phyloP scores from a whole-genome alignment of 2,113 vertebrate species.

The Sterna hirundo region DNA sequence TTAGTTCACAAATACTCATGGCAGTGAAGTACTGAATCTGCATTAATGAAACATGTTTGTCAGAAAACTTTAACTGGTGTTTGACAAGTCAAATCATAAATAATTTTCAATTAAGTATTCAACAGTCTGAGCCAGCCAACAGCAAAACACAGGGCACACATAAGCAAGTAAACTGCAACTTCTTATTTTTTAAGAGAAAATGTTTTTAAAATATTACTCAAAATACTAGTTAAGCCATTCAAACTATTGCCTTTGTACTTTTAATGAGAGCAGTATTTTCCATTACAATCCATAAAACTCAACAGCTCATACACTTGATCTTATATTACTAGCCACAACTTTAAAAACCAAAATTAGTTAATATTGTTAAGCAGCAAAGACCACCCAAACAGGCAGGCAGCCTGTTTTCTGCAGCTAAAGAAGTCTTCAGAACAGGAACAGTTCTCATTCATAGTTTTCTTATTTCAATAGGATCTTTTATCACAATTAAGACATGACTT shows the following conservation, averaged over 20 bases:
- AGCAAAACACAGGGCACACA: neutral
- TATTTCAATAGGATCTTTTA: neutral
- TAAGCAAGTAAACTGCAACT: rapidly evolving
- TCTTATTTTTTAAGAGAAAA: neutral
- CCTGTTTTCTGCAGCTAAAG: neutral
- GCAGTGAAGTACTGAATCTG: neutral
- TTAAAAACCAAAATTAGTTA: neutral
- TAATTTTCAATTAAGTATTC: neutral
- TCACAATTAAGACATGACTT: neutral
- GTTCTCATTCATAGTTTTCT: neutral
- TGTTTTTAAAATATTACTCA: neutral
- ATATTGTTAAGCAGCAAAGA: neutral
- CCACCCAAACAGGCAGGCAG: neutral
- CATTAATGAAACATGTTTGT: neutral
- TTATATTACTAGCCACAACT: neutral
- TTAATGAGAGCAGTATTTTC: neutral
- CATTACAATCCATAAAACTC: neutral
- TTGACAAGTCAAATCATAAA: neutral
- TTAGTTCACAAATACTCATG: neutral
- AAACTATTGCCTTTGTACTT: neutral
- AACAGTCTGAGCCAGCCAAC: neutral
- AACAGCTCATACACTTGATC: neutral
- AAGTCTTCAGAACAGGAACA: neutral
- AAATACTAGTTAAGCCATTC: neutral
- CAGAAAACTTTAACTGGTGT: neutral